Conservation (phyloP, 2,888 invertebrate genomes). For the Candidula unifasciata region DNA sequence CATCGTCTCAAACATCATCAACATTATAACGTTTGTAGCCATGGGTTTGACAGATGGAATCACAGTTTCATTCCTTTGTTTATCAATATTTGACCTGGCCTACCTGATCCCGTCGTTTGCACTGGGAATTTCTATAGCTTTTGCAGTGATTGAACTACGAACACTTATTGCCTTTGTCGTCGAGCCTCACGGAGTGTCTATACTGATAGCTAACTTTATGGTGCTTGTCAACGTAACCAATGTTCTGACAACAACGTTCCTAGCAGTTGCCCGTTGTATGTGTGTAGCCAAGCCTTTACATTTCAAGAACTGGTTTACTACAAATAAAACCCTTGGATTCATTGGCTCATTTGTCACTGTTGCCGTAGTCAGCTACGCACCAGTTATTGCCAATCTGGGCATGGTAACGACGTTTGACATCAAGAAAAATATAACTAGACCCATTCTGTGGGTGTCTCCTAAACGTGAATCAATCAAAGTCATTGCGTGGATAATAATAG, state of each 20-base stretch:
- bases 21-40: conserved; percentile 3
- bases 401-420: background rate
- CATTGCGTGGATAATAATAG: background rate
- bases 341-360: background rate
- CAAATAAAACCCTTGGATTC: background rate
- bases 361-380: background rate
- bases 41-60: conserved; percentile 17
- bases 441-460: conserved; percentile 6
- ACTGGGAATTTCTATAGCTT: background rate
- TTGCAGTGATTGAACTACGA: background rate
- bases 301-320: conserved; percentile 31
- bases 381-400: conserved; percentile 6
- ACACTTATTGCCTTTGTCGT: background rate
- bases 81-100: background rate
- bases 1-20: conserved; percentile 31
- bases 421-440: background rate
- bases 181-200: conserved; percentile 13
- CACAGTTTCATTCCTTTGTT: background rate
- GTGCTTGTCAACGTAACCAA: conserved; percentile 7
- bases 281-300: conserved; percentile 20
- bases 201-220: background rate
- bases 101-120: background rate
- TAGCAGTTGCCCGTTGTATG: conserved; percentile 14
- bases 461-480: conserved; percentile 2
- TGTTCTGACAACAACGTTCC: conserved; percentile 21